phyloP scores from a whole-genome alignment of 2,113 vertebrate species.

The Athene cunicularia region DNA sequence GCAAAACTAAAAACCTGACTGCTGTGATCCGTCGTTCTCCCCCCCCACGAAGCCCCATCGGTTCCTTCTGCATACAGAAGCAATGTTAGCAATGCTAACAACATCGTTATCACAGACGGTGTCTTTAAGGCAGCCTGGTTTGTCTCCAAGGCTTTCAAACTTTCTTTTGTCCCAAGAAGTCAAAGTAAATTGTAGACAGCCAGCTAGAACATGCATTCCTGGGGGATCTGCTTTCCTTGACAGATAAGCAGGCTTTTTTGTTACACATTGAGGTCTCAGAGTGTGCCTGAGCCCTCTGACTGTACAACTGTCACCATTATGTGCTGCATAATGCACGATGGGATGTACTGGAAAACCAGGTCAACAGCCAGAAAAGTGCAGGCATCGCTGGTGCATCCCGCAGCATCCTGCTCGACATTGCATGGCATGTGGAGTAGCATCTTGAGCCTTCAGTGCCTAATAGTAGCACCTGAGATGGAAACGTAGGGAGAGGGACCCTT shows the following conservation, averaged over 20 bases:
- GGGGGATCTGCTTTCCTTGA: not conserved
- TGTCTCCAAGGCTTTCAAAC: conserved; percentile 38
- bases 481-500: not conserved
- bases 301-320: not conserved
- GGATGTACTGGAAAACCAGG: not conserved
- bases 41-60: not conserved
- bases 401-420: not conserved
- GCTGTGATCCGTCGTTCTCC: not conserved
- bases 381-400: not conserved
- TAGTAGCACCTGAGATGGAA: not conserved
- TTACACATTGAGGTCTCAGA: not conserved
- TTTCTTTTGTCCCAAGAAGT: conserved; percentile 48
- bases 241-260: not conserved
- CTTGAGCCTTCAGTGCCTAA: not conserved
- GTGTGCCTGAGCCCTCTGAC: not conserved
- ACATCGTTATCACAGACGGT: not conserved
- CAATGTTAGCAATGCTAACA: not conserved
- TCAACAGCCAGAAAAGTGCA: not conserved
- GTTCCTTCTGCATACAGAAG: not conserved
- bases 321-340: fast-evolving
- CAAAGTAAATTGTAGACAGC: not conserved
- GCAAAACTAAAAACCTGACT: not conserved
- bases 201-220: not conserved
- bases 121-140: not conserved
- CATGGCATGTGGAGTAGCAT: fast-evolving